Base-by-base conservation (phyloP, 2,888 invertebrate genomes). In the Phoenoteleia sp. region DNA sequence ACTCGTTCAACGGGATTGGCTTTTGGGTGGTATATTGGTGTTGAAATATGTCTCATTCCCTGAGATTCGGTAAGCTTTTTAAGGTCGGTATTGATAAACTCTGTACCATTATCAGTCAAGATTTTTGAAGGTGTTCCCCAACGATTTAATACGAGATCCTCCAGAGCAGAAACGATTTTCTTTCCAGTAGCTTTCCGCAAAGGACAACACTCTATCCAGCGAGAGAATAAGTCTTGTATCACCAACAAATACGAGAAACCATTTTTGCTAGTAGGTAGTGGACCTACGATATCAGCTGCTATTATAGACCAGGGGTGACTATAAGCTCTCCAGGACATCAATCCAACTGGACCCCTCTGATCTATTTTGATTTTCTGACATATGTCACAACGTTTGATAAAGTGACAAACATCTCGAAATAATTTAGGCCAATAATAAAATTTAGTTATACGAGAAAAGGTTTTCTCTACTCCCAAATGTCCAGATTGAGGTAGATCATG, bases 51-150 rank as follows among this genome's bases (percentile, higher is more conserved):
- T 27, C 2, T 9, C 15, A 58, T 58, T 7, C 71, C 39, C 5
- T 5, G 0, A 9, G 13, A 17, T 3, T n/a, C 11, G 4, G 71
- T 45, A 2, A 71, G 39, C 1, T 58, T n/a, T 4, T 29, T 21
- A 1, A 83, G 3, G 15, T 23, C 47, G 3, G n/a, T 49, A 54
- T 84, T 83, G 0, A 67, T 67, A 52, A 87, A 88, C 29, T 87
- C 84, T 2, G 84, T 82, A 0, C 89, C 89, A 56, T 89, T 88
- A 45, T 90, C 90, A 0, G 74, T 80, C 0, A 89, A 45, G 1
- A 89, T 29, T 13, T 47, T 42, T 39, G 80, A 25, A 0, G 89
- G 88, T 0, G 52, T 66, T 9, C 90, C 90, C 66, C 85, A 89
- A 0, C 76, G 52, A 7, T 80, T 69, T 7, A 88, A 60, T 0